Base-by-base conservation (phyloP, 2,113 vertebrate genomes). In the Atrichornis clamosus region DNA sequence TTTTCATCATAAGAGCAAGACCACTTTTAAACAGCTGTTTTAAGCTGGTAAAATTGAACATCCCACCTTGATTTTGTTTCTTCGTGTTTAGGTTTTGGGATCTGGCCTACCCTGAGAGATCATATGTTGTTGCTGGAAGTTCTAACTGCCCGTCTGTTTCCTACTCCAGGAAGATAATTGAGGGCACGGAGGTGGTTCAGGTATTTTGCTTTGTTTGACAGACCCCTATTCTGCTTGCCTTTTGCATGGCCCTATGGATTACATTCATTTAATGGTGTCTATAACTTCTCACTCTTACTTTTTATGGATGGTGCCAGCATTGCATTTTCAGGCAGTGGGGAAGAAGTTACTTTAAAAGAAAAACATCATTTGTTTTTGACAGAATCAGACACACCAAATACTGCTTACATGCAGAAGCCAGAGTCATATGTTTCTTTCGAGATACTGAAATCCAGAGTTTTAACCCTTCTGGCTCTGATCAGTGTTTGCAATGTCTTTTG, bases 121-220 rank as follows among this genome's bases (percentile, higher is more conserved):
- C 99, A 0, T 99, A 99, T 27, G 95, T 99, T 78, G 98, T 99
- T 44, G 99, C 98, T 0, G 99, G 99, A 84, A 98, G 99, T 86
- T 98, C 98, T 47, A 98, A 98, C 24, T 98, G 98, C 88, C 98
- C 99, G 1, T 99, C 99, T 6, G 99, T 99, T 49, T 99, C 99
- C n/a, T 99, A 99, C 97, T 99, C 98, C 93, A 98, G 98, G 85
- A 99, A 99, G 97, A 99, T 99, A 94, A 99, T 99, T 21, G 99
- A 99, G 86, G 99, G 99, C 64, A 99, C 99, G 0, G 99, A 99
- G 69, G 99, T 99, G 10, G 98, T 99, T 20, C 99, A 99, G 99
- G 99, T 99, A 98, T 13, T 49, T 50, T 75, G 17, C 42, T 83
- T 58, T 67, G 23, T 75, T 68, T 96, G 49, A 52, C n/a, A 72